Evolutionary conservation across 2,797 vertebrate genomes (phyloP), one percentile per base, ranked within the genome.

Genomic region (Acrossocheilus wenchowensis): DNA sequence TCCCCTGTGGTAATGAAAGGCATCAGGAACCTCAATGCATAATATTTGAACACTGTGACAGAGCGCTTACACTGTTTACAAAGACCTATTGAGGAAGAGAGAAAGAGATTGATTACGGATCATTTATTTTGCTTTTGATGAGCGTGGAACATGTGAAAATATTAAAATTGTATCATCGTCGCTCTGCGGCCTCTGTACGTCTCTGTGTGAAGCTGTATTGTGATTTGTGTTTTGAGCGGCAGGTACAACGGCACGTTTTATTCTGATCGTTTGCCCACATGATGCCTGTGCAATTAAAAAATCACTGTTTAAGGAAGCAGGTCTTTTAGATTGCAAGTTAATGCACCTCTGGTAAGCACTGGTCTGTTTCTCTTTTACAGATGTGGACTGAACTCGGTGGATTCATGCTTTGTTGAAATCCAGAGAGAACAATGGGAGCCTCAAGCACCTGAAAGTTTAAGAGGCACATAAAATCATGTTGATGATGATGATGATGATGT

Each of bases 1-100:
- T 95, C 96, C 94, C 96, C 96, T 90, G 91, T 88, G 91, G 96
- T 94, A 95, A 97, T 96, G 95, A 97, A 97, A 97, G 96, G 93
- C 95, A 95, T 92, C 92, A 92, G 93, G 93, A 95, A 94, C 92
- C 92, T 95, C 93, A 87, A 91, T 93, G 89, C 92, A 92, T 91
- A 92, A 93, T 92, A 94, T 93, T 94, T 95, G 92, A 91, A 96
- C 94, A 94, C 83, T 94, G 91, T 92, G 94, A 94, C 94, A 95
- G 92, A 91, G 92, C 83, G 86, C 85, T 86, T 78, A 86, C 82
- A 83, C 64, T 83, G 82, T 89, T 91, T 89, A 86, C 82, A 89
- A 87, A 87, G 72, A 64, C 43, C 73, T 15, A 88, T 88, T 89
- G 85, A 81, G 26, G 34, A 57, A 74, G 52, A 86, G 68, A 66